A percentile compares a stretch with the other conserved stretches of the same genome.
Evolutionary conservation across 2,888 invertebrate genomes (phyloP).

Genomic region (Achlya flavicornis): DNA sequence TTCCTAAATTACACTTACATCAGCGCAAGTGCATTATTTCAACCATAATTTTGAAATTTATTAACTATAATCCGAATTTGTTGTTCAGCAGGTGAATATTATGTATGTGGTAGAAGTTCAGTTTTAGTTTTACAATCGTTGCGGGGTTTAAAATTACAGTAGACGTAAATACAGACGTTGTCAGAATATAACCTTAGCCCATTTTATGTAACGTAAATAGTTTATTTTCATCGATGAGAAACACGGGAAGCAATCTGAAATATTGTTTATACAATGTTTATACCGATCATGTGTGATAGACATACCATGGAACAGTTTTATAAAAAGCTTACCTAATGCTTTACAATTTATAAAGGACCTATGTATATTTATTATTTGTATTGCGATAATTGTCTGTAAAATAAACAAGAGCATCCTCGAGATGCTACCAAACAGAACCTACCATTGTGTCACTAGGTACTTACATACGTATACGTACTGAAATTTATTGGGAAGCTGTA

Average conservation of each 20-base stretch:
- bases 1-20: neutral
- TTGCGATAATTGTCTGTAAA: no score
- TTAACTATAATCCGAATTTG: no score
- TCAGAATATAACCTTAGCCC: slow-evolving; percentile 51
- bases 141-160: slow-evolving; percentile 13
- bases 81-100: no score
- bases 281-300: slow-evolving; percentile 13
- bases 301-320: neutral
- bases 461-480: no score
- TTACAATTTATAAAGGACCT: neutral
- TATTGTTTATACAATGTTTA: slow-evolving; percentile 34
- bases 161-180: slow-evolving; percentile 32
- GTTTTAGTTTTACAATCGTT: neutral
- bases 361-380: no score
- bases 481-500: no score
- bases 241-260: slow-evolving; percentile 39
- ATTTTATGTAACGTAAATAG: slow-evolving; percentile 55
- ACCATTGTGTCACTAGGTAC: no score
- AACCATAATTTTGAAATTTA: no score
- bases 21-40: no score
- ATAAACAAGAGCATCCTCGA: no score
- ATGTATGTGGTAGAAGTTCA: no score
- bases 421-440: no score
- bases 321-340: neutral
- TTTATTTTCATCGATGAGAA: slow-evolving; percentile 52